Conservation (phyloP, 2,888 invertebrate species). For the Cenopis cana region DNA sequence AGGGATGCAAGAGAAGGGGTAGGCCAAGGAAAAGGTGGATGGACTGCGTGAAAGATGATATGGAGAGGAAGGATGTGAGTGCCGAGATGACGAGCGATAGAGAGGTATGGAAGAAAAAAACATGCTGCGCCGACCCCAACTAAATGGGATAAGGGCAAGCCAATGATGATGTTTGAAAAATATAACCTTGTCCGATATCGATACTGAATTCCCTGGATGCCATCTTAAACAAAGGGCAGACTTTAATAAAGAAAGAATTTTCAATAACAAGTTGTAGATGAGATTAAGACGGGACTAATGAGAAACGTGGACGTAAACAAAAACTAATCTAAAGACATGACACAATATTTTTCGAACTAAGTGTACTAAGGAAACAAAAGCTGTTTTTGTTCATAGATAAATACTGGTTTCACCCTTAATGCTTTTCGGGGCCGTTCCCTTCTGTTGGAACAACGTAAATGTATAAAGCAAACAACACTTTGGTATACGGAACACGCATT, state of each 20-base stretch:
- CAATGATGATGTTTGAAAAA: too few species aligned
- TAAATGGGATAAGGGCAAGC: too few species aligned
- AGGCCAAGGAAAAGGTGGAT: too few species aligned
- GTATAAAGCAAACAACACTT: conserved; percentile 40
- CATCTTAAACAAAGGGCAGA: neutral
- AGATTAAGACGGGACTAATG: neutral
- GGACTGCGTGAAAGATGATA: too few species aligned
- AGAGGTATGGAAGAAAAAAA: too few species aligned
- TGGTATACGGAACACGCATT: conserved; percentile 34
- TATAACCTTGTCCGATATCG: neutral
- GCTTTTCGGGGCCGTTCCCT: conserved; percentile 40
- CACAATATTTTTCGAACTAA: neutral
- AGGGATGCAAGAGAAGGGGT: too few species aligned
- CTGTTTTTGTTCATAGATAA: conserved; percentile 26
- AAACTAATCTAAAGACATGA: neutral
- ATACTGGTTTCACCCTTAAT: conserved; percentile 32
- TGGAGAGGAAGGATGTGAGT: too few species aligned
- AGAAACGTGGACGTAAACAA: neutral
- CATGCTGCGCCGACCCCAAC: too few species aligned
- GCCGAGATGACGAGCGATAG: too few species aligned
- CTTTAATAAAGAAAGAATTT: neutral
- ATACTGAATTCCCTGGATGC: neutral
- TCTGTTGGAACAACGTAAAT: conserved; percentile 43
- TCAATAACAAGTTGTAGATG: neutral
- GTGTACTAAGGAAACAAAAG: conserved; percentile 13